Base-by-base conservation (phyloP, 2,888 invertebrate species). In the Poecilobothrus nobilitatus region DNA sequence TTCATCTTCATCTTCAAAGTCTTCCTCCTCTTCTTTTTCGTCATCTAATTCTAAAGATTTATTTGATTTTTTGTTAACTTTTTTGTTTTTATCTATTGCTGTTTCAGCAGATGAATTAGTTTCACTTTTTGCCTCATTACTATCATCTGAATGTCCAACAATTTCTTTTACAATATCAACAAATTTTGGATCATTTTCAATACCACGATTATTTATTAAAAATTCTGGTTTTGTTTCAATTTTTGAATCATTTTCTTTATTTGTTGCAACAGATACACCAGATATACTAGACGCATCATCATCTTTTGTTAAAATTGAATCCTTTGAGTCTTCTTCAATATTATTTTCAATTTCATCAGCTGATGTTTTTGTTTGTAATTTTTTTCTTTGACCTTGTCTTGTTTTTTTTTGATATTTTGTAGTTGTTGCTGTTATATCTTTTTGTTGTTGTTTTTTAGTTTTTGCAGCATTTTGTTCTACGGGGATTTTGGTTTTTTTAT, bases 111-210 rank as follows among this genome's bases (percentile, higher is more conserved):
- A 22, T 53, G 15, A 1, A 53, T 18, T 53, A 18, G 53, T 12
- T 53, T 53, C 53, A 53, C 53, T 53, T 53, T 18, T 53, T 3
- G 53, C 12, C 7, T 27, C n/a, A 37, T 41, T 62, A 5, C 33
- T 53, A 6, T 66, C 61, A 53, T 53, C 37, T 1, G 67, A 65
- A 5, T 65, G 53, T 41, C 66, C 20, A 69, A 71, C 69, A 33
- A 73, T 71, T 68, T 73, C 79, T 71, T 82, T 82, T 0, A 82
- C 80, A 68, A 82, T 80, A 71, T 79, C 82, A 8, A 82, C 81
- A 62, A 82, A 70, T 70, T 82, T 81, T 0, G 82, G 82, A 75
- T 82, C 82, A 70, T 81, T 77, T 69, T 82, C 82, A 66, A 82
- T 82, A 33, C 82, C 82, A 69, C 81, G 72, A 71, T 82, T 82